Percentiles rank a stretch among this genome's conserved stretches.
phyloP scores from a whole-genome alignment of 1,140 invertebrate species.

The Ceratoteleas bidentatus region DNA sequence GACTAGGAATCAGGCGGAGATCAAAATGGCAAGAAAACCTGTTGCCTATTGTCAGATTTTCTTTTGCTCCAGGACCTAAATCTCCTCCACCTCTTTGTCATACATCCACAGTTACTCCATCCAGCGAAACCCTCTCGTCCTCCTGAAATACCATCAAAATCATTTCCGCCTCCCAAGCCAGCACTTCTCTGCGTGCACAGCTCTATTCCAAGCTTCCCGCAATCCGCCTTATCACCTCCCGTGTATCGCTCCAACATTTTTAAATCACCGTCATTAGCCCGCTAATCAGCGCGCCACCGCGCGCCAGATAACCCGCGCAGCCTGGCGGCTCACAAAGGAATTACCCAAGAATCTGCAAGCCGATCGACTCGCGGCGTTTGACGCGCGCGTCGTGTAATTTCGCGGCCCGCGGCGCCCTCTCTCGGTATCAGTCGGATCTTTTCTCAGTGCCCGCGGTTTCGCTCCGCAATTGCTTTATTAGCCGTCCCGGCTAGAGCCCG shows the following conservation, averaged over 20 bases:
- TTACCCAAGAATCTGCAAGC: background rate
- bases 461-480: slow-evolving; percentile 33
- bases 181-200: no score
- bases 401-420: background rate
- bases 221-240: slow-evolving; percentile 16
- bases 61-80: no score
- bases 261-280: slow-evolving; percentile 30
- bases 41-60: no score
- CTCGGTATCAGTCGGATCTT: background rate
- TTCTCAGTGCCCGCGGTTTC: background rate
- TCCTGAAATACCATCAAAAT: no score
- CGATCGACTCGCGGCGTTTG: background rate
- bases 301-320: background rate
- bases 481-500: background rate
- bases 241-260: slow-evolving; percentile 28
- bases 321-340: background rate
- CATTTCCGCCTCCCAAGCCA: no score
- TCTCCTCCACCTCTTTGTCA: no score
- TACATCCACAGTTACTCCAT: no score
- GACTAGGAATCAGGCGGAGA: no score
- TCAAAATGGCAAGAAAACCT: no score
- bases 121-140: no score
- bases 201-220: background rate
- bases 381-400: no score
- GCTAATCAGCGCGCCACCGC: slow-evolving; percentile 12